phyloP scores from a whole-genome alignment of 37 sponge, comb jelly and placozoan species.

The Hexactinellida sp. region DNA sequence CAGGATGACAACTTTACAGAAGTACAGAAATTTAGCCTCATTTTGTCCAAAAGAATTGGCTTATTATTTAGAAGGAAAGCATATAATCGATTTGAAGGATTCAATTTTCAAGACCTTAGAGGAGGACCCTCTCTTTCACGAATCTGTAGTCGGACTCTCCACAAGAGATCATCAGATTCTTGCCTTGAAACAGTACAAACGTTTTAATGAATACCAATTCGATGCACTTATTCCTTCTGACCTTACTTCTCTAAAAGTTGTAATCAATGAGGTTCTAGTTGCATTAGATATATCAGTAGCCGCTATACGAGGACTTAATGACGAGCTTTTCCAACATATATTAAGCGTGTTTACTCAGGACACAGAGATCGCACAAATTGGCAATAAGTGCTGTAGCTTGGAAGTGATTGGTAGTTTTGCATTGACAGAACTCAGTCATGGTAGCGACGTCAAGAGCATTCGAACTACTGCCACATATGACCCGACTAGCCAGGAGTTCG shows the following conservation, averaged over 20 bases:
- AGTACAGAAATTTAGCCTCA: not conserved
- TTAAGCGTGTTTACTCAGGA: not conserved
- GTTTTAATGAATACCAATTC: not conserved
- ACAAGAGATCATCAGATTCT: slow-evolving; percentile 15
- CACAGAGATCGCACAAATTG: not conserved
- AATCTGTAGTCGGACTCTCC: not conserved
- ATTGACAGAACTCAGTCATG: slow-evolving; percentile 89
- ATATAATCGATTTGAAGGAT: not conserved
- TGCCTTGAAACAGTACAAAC: not conserved
- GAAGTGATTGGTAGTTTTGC: slow-evolving; percentile 87
- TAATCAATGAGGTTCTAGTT: not conserved
- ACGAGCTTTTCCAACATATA: not conserved
- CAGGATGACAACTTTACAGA: not conserved
- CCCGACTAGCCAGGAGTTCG: slow-evolving; percentile 75
- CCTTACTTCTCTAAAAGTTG: not conserved
- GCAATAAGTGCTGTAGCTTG: not conserved
- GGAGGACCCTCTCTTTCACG: not conserved
- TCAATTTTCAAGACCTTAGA: not conserved
- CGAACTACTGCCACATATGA: slow-evolving; percentile 90
- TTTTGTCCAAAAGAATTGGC: not conserved
- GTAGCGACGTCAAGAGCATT: slow-evolving; percentile 74
- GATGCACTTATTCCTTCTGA: not conserved
- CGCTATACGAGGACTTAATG: not conserved
- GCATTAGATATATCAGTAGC: slow-evolving; percentile 1
- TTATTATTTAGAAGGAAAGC: not conserved